phyloP scores from a whole-genome alignment of 2,113 vertebrate species.

The Barnardius zonarius region DNA sequence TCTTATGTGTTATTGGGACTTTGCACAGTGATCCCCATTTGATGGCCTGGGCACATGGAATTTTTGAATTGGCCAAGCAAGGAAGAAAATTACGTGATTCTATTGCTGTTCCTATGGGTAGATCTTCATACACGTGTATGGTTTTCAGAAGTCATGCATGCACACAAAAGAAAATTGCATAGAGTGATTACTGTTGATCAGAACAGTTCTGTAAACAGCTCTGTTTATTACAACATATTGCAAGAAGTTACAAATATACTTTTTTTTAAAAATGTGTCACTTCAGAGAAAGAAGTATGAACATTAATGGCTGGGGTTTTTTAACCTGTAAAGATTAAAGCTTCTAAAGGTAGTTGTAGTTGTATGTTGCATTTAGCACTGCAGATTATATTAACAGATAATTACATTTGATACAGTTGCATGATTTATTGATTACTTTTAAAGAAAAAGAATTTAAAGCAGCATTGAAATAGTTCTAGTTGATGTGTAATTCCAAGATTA shows the following conservation, averaged over 20 bases:
- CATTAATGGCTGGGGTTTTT: background rate
- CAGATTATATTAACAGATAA: background rate
- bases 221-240: background rate
- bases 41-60: background rate
- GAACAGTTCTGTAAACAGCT: background rate
- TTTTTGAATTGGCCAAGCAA: background rate
- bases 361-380: background rate
- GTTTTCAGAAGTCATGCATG: background rate
- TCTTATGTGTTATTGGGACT: background rate
- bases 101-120: background rate
- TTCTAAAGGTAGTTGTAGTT: background rate
- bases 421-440: background rate
- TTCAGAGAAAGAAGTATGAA: background rate
- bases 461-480: background rate
- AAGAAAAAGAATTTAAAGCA: background rate
- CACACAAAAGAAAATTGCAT: background rate
- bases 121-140: rapidly evolving
- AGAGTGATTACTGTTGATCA: background rate
- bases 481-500: background rate
- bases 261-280: background rate
- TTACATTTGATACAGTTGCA: background rate
- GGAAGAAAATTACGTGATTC: background rate
- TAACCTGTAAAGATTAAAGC: background rate
- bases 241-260: background rate
- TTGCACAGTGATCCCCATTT: background rate